phyloP scores from a whole-genome alignment of 37 sponge, comb jelly and placozoan species.

The Diacarnus erythraeanus region DNA sequence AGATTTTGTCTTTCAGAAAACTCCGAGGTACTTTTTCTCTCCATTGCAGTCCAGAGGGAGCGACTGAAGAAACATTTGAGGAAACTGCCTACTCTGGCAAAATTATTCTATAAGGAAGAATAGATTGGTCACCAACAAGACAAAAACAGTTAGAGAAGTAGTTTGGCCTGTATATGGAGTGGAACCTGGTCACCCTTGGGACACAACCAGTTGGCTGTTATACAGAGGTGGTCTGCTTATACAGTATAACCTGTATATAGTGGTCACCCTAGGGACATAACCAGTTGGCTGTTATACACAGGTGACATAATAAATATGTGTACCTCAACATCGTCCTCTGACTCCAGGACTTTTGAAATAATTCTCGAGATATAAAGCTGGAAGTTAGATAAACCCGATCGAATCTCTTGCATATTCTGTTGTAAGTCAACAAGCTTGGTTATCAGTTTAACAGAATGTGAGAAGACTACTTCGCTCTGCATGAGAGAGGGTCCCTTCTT shows the following conservation, averaged over 20 bases:
- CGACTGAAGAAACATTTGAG: conserved; percentile 1
- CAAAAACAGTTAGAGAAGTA: not conserved
- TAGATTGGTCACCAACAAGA: not conserved
- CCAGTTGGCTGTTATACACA: no score
- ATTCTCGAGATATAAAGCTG: conserved; percentile 22
- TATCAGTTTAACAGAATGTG: not conserved
- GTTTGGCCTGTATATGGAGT: no score
- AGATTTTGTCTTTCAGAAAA: not conserved
- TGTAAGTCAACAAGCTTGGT: not conserved
- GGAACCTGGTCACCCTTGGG: no score
- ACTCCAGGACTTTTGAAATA: not conserved
- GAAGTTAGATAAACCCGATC: conserved; percentile 2
- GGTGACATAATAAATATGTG: no score
- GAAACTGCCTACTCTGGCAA: conserved; percentile 8
- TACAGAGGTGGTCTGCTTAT: no score
- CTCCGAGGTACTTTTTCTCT: not conserved
- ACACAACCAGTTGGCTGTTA: no score
- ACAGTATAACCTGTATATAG: no score
- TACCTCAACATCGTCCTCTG: not conserved
- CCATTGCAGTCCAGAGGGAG: not conserved
- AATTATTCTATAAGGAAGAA: conserved; percentile 7
- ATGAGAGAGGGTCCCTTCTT: not conserved
- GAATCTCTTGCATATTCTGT: not conserved
- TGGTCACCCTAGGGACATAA: no score
- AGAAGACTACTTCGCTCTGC: conserved; percentile 30